Percentiles rank a stretch among this genome's conserved stretches.
These are phyloP conservation scores for Phoebastria nigripes DNA, from an alignment of 2,797 vertebrate species.

Conservation along the genomic window DNA sequence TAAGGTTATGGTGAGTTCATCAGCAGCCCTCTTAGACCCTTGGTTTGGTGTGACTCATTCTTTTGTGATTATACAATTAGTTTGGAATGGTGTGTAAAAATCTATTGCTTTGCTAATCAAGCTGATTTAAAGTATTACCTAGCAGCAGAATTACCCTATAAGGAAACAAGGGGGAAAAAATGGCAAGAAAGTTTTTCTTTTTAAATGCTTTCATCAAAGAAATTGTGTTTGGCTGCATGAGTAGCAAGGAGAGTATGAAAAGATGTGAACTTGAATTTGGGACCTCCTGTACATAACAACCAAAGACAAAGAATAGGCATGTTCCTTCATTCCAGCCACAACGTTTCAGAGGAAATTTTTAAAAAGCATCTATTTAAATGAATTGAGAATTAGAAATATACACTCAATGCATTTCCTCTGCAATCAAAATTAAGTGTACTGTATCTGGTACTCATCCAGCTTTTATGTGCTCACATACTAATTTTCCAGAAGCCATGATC, in stretches of 20 bases:
- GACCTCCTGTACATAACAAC: neutral
- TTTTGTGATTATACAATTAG: neutral
- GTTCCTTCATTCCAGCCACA: neutral
- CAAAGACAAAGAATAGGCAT: neutral
- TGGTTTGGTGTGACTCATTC: constrained; percentile 5
- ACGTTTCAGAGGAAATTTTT: neutral
- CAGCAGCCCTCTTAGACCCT: neutral
- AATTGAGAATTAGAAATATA: neutral
- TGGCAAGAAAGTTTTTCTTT: neutral
- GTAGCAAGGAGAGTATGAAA: neutral
- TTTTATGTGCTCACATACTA: neutral
- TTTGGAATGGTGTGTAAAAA: neutral
- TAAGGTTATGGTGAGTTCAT: neutral
- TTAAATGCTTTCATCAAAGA: neutral
- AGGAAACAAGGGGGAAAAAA: neutral
- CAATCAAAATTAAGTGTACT: neutral
- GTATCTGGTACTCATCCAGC: neutral
- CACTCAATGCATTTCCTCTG: neutral
- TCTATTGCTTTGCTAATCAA: neutral
- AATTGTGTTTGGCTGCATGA: neutral
- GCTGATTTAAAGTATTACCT: constrained; percentile 8
- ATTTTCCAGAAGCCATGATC: neutral
- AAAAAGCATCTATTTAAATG: neutral
- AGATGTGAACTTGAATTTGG: neutral
- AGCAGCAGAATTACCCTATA: neutral